Evolutionary conservation across 2,797 vertebrate species (phyloP), one percentile per base, ranked within the genome.

Genomic region (Oreortyx pictus): DNA sequence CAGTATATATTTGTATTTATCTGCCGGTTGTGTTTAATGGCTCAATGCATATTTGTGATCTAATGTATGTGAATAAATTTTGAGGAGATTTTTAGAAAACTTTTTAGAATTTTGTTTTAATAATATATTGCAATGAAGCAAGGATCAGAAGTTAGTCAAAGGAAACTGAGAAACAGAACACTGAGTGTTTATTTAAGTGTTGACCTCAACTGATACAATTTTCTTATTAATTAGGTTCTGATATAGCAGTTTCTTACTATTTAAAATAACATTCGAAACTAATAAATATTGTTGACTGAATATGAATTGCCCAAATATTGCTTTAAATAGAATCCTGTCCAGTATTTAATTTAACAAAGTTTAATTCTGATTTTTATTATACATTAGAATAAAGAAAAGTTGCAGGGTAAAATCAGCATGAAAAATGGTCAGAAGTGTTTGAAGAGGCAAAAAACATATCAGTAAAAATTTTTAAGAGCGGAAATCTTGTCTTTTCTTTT

Each of bases 1-100:
- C 24, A 82, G 25, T 76, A 71, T 47, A 19, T 41, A 81, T 88
- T 82, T 89, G 46, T 82, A 50, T 61, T 80, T 80, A 71, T 57
- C 41, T 83, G 31, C 41, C 78, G 92, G 66, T 82, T 9, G 5
- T 82, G 83, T 90, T 78, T 89, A 78, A 75, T 59, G 46, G n/a
- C 12, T 88, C 74, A 72, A 49, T 81, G 70, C 37, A 65, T 84
- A 78, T 59, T 29, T 37, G 33, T 86, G 24, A 66, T 70, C 16
- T 91, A 86, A 86, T 37, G 27, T 17, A 57, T 80, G 76, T 60
- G 17, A 82, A 90, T 84, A 84, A 86, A 79, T 18, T 65, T 79
- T 29, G 12, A 10, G 29, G 7, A 22, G 4, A 29, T 70, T 31
- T 25, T 59, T 64, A 43, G 39, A 41, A 24, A 59, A 59, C 33